These are phyloP conservation scores for Thymallus thymallus DNA, from an alignment of 2,113 vertebrate genomes.

Conservation along the genomic window DNA sequence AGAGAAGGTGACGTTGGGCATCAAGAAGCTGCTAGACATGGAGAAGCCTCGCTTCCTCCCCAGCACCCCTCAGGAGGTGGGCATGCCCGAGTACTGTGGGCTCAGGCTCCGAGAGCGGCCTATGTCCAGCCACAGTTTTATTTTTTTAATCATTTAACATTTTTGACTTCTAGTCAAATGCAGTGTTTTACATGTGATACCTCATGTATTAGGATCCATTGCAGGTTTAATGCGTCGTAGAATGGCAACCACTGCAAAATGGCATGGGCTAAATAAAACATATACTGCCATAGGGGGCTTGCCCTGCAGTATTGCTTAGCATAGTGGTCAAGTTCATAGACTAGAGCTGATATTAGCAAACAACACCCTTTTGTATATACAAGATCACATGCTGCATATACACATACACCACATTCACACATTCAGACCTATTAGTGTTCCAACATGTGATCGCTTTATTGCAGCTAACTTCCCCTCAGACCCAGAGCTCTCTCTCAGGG, in stretches of 20 bases:
- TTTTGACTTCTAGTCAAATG: neutral
- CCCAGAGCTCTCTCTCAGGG: too few relatives aligned
- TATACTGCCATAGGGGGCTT: neutral
- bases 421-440: too few relatives aligned
- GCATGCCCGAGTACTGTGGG: slow-evolving; percentile 1
- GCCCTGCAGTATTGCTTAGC: too few relatives aligned
- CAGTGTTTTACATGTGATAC: neutral
- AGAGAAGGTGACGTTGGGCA: slow-evolving; percentile 82
- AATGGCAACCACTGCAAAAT: neutral
- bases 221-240: neutral
- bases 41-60: slow-evolving; percentile 78
- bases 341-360: neutral
- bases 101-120: neutral
- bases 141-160: too few relatives aligned
- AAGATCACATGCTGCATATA: neutral
- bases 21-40: slow-evolving; percentile 84
- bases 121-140: too few relatives aligned
- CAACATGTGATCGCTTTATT: too few relatives aligned
- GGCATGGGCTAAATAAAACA: neutral
- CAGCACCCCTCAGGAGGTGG: slow-evolving; percentile 80
- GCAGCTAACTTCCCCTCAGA: too few relatives aligned
- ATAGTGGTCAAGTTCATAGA: neutral
- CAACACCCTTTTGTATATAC: neutral
- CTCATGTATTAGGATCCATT: neutral
- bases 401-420: too few relatives aligned